Conservation (phyloP, 2,888 invertebrate species). For the Opisthograptis luteolata region DNA sequence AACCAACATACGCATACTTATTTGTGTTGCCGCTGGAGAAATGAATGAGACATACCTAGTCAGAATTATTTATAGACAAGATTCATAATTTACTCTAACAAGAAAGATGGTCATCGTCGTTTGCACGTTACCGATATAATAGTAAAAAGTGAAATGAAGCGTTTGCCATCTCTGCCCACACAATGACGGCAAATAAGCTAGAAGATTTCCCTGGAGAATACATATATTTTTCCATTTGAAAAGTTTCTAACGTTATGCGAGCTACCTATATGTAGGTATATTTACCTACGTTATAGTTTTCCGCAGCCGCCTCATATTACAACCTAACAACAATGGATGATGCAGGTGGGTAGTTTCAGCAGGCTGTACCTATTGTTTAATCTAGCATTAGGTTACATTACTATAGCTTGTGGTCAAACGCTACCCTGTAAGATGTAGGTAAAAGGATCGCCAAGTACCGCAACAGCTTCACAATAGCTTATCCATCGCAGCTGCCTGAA, state of each 20-base stretch:
- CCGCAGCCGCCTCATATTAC: conserved; percentile 11
- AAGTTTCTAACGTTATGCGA: conserved; percentile 12
- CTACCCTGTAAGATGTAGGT: too few species aligned
- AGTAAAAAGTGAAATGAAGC: conserved; percentile 50
- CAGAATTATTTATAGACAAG: conserved; percentile 33
- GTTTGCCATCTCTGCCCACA: conserved; percentile 47
- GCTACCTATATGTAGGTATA: too few species aligned
- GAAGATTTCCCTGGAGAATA: conserved; percentile 42
- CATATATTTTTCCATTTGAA: conserved; percentile 32
- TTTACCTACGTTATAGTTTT: conserved; percentile 29
- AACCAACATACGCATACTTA: conserved; percentile 18
- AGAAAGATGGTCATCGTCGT: conserved; percentile 43
- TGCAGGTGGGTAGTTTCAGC: neutral
- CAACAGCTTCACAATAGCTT: too few species aligned
- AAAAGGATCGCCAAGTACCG: too few species aligned
- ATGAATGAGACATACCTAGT: conserved; percentile 26
- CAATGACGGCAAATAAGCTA: conserved; percentile 40
- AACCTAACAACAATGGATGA: conserved; percentile 12
- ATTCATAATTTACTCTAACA: conserved; percentile 44
- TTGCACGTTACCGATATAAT: conserved; percentile 43
- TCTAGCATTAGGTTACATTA: conserved; percentile 4
- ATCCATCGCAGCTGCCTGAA: too few species aligned
- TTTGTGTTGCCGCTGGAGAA: conserved; percentile 34
- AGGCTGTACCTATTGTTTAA: conserved; percentile 19
- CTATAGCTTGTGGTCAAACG: too few species aligned